Percentiles rank a stretch among this genome's conserved stretches.
Conservation (phyloP, 1,140 invertebrate genomes). For the Augochlora pura region DNA sequence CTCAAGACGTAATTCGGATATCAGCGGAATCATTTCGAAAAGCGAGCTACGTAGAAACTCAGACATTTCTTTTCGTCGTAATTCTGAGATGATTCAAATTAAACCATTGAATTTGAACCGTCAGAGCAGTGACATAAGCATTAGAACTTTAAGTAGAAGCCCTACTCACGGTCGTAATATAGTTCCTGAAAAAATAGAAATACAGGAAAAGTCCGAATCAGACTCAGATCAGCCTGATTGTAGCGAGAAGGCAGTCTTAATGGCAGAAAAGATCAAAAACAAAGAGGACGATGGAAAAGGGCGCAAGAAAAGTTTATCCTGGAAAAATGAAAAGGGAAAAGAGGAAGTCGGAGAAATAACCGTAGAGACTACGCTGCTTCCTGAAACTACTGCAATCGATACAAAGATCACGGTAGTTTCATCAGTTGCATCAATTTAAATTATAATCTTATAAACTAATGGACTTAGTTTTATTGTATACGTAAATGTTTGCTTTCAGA, state of each 20-base stretch:
- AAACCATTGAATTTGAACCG: conserved; percentile 71
- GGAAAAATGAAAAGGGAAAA: conserved; percentile 72
- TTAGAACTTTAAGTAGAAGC: conserved; percentile 72
- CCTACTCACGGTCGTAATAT: conserved; percentile 67
- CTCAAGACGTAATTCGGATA: conserved; percentile 73
- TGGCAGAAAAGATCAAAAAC: conserved; percentile 66
- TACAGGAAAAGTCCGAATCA: conserved; percentile 73
- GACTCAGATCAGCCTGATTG: conserved; percentile 76
- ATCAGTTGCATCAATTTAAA: background rate
- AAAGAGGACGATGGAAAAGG: conserved; percentile 67
- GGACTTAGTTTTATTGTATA: background rate
- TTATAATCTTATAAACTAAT: background rate
- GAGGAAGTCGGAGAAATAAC: conserved; percentile 74
- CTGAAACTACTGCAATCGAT: conserved; percentile 60
- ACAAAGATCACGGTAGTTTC: conserved; percentile 61
- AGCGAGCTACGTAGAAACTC: conserved; percentile 71
- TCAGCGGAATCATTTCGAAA: conserved; percentile 63
- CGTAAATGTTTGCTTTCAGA: conserved; percentile 47
- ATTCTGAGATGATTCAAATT: conserved; percentile 69
- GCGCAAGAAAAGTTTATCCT: conserved; percentile 74
- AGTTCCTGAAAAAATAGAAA: conserved; percentile 64
- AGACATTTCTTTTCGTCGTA: conserved; percentile 68
- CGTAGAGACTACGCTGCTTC: conserved; percentile 75
- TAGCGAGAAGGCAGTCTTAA: conserved; percentile 72
- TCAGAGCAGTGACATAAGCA: conserved; percentile 73